Evolutionary conservation across 2,113 vertebrate genomes (phyloP).

Genomic region (Athene noctua): DNA sequence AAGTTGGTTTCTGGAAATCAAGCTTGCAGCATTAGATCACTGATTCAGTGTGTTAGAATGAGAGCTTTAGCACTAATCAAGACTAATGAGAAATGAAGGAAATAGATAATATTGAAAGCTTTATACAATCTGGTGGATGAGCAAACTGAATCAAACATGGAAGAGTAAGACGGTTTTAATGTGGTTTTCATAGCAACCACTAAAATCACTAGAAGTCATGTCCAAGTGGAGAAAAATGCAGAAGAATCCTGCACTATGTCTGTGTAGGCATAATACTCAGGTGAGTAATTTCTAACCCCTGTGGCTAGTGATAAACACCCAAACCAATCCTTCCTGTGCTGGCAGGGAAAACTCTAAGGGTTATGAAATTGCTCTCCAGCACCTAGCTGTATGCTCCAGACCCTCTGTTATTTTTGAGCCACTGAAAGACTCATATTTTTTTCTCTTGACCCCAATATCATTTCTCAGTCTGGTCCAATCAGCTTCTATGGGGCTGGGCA

Average conservation of each 20-base stretch:
- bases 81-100: not conserved
- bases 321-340: not conserved
- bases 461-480: not conserved
- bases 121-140: not conserved
- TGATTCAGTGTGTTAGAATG: not conserved
- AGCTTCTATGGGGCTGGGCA: not conserved
- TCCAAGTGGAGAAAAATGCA: not conserved
- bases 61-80: not conserved
- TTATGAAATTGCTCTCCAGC: not conserved
- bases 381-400: not conserved
- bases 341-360: not conserved
- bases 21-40: not conserved
- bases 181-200: not conserved
- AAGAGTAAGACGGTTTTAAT: not conserved
- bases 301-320: not conserved
- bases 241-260: not conserved
- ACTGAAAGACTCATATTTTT: not conserved
- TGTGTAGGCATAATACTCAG: not conserved
- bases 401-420: not conserved
- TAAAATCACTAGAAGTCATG: not conserved
- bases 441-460: not conserved
- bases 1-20: not conserved
- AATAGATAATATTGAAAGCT: not conserved
- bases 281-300: not conserved
- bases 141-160: not conserved